Percentiles rank a stretch among this genome's conserved stretches.
phyloP scores from a whole-genome alignment of 2,797 vertebrate genomes.

The Syngnathus rostellatus region DNA sequence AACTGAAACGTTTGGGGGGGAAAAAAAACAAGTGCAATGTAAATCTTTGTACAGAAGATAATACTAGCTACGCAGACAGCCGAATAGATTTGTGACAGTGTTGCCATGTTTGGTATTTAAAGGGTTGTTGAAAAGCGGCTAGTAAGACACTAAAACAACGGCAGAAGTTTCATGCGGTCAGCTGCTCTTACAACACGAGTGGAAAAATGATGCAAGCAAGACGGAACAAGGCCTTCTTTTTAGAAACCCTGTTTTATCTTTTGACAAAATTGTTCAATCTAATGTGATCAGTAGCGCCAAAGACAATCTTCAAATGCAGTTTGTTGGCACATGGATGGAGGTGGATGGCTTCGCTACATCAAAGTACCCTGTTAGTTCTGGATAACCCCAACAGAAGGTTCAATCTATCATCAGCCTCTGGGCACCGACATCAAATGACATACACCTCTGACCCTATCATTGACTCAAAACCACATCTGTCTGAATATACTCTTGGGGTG shows the following conservation, averaged over 20 bases:
- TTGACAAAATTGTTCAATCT: conserved; percentile 41
- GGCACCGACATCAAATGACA: conserved; percentile 44
- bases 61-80: conserved; percentile 32
- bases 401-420: conserved; percentile 60
- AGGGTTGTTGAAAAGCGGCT: too few relatives aligned
- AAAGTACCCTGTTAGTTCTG: conserved; percentile 60
- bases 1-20: conserved; percentile 19
- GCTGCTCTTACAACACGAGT: not conserved
- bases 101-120: not conserved
- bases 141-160: too few relatives aligned
- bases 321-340: conserved; percentile 53
- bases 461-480: conserved; percentile 38
- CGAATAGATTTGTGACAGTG: conserved; percentile 25
- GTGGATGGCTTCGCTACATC: conserved; percentile 54
- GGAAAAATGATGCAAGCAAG: not conserved
- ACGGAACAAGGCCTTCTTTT: conserved; percentile 14
- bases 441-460: conserved; percentile 60
- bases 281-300: conserved; percentile 36
- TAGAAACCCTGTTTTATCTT: conserved; percentile 3
- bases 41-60: not conserved
- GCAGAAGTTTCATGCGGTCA: too few relatives aligned
- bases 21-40: conserved; percentile 6
- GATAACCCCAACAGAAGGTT: conserved; percentile 44
- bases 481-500: conserved; percentile 36
- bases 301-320: conserved; percentile 52